Percentiles rank a stretch among this genome's conserved stretches.
These are phyloP conservation scores for Oenanthe melanoleuca DNA, from an alignment of 2,113 vertebrate genomes.

Conservation along the genomic window DNA sequence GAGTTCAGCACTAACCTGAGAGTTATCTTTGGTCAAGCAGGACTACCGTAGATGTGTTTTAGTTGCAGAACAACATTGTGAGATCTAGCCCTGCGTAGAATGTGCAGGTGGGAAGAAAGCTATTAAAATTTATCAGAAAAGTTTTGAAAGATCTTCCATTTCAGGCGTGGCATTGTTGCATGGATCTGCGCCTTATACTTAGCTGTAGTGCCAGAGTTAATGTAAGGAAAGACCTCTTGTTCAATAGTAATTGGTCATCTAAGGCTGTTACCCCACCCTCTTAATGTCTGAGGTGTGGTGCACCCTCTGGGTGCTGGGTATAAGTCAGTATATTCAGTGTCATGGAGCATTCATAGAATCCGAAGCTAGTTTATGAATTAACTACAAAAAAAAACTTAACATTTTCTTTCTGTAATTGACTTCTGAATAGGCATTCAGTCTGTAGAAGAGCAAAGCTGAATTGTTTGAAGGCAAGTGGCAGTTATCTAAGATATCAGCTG, in stretches of 20 bases:
- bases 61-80: not conserved
- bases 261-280: not conserved
- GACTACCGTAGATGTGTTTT: not conserved
- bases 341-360: not conserved
- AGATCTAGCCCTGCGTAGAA: not conserved
- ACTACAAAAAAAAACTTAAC: not conserved
- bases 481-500: not conserved
- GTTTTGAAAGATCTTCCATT: not conserved
- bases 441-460: not conserved
- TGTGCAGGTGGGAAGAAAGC: not conserved
- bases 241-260: not conserved
- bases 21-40: not conserved
- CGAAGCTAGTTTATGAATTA: not conserved
- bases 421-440: not conserved
- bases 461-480: not conserved
- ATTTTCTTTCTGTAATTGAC: not conserved
- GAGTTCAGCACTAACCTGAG: not conserved
- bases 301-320: not conserved
- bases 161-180: not conserved
- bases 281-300: not conserved
- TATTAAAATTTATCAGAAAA: not conserved
- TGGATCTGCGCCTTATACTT: not conserved
- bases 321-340: accelerated
- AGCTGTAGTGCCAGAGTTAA: not conserved
- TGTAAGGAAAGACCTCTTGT: not conserved